Evolutionary conservation across 92 coral and sea anemone genomes (phyloP), one percentile per base, ranked within the genome.

Genomic region (Palythoa grandiflora): DNA sequence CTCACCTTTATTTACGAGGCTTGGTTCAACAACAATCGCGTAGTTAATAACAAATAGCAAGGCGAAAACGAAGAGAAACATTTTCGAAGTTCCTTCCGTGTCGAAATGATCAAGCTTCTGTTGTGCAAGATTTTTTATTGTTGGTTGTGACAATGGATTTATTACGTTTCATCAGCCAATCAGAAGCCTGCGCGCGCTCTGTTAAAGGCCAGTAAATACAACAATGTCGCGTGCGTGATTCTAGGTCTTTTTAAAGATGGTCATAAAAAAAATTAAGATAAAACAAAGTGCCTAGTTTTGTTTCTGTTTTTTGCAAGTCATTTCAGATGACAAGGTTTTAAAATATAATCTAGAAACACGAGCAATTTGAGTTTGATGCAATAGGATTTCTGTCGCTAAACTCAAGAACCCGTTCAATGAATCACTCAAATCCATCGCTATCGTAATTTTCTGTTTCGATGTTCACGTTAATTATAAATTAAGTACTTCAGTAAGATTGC

Each of bases 91-190:
- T 40, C 61, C 83, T 35, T 61, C 71, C 84, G 75, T 83, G 57
- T 89, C 84, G 47, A 87, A 47, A 73, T 73, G 52, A 13, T 47
- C 78, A 2, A 84, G 78, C 48, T 84, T 75, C 77, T 68, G 83
- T 52, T 83, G 80, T 73, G 59, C 50, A n/a, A 88, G 89, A 53
- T 75, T 78, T 10, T 9, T 35, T 2, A 9, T 3, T 73, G 85
- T 53, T 75, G 70, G 19, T 36, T 70, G 14, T 70, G n/a, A 70
- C 44, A 70, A 70, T 70, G 75, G 75, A 70, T 36, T 36, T 70
- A 70, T 70, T 70, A 70, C 75, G 44, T 70, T 70, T 36, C 5
- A 28, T 38, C 1, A 70, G 75, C 75, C 75, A 70, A 70, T 70
- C 75, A 70, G 47, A 70, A 35, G 44, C 75, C 47, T 9, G 75